phyloP scores from a whole-genome alignment of 2,888 invertebrate genomes.

The Dromius quadrimaculatus region DNA sequence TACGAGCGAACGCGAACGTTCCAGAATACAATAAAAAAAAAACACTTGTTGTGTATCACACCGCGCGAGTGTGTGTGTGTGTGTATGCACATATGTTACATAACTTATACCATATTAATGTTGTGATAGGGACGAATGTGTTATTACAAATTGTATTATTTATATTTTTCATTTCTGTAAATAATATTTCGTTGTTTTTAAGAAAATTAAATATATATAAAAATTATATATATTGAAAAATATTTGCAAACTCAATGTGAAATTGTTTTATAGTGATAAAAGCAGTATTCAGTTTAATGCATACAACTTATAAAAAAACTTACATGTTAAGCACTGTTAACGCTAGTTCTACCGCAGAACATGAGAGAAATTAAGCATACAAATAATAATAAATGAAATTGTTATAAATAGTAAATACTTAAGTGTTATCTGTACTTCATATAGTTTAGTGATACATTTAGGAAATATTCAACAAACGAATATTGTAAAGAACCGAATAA shows the following conservation, averaged over 20 bases:
- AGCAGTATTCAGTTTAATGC: conserved; percentile 57
- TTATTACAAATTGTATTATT: conserved; percentile 57
- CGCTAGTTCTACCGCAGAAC: conserved; percentile 59
- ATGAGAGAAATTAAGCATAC: conserved; percentile 56
- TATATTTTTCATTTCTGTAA: conserved; percentile 61
- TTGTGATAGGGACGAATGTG: conserved; percentile 64
- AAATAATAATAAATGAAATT: conserved; percentile 62
- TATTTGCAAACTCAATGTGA: conserved; percentile 57
- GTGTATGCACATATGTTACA: conserved; percentile 56
- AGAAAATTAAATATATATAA: conserved; percentile 49
- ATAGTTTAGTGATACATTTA: conserved; percentile 72
- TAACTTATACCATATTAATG: conserved; percentile 59
- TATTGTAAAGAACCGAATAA: conserved; percentile 46
- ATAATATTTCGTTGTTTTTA: conserved; percentile 61
- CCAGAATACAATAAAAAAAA: conserved; percentile 41
- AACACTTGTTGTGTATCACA: conserved; percentile 52
- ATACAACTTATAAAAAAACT: conserved; percentile 50
- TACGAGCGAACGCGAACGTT: conserved; percentile 24
- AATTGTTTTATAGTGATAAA: conserved; percentile 57
- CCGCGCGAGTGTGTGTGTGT: conserved; percentile 54
- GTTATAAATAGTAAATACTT: conserved; percentile 66
- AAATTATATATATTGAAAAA: conserved; percentile 52
- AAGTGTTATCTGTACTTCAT: conserved; percentile 68
- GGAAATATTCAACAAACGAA: conserved; percentile 55
- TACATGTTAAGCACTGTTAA: conserved; percentile 63